Evolutionary conservation across 2,888 invertebrate genomes (phyloP).

Genomic region (Drosophila mayaguana): DNA sequence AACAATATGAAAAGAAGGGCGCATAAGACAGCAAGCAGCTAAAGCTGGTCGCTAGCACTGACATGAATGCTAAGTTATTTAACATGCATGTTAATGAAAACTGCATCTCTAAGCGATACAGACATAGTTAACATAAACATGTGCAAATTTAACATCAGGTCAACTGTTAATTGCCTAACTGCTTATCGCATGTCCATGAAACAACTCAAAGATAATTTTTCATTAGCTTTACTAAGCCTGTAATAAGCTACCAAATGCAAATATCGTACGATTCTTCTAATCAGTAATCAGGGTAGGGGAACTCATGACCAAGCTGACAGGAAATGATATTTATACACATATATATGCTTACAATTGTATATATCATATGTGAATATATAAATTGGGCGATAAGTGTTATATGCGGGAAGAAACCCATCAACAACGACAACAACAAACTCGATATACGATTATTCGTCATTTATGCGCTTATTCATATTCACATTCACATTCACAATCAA

Average conservation of each 20-base stretch:
- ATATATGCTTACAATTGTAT: no score
- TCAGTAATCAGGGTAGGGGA: constrained; percentile 17
- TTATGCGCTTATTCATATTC: constrained; percentile 35
- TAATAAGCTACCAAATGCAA: constrained; percentile 29
- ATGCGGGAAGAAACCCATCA: constrained; percentile 1
- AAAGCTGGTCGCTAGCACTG: not conserved
- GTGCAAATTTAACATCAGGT: not conserved
- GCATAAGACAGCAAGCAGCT: not conserved
- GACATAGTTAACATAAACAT: not conserved
- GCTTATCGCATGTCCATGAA: constrained; percentile 4
- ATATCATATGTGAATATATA: constrained; percentile 13
- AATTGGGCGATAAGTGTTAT: constrained; percentile 46
- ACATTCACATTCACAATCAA: constrained; percentile 14
- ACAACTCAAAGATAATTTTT: not conserved
- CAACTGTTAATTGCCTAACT: not conserved
- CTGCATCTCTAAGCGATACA: not conserved
- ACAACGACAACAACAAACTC: constrained; percentile 9
- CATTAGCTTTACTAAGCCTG: constrained; percentile 23
- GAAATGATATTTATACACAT: constrained; percentile 32
- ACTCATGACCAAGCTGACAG: constrained; percentile 42
- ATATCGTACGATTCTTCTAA: constrained; percentile 43
- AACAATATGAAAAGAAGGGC: constrained; percentile 22
- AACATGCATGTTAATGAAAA: not conserved
- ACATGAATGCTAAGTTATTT: not conserved
- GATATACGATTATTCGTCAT: constrained; percentile 32